Evolutionary conservation across 2,888 invertebrate genomes (phyloP).

Genomic region (Mycalesis mineus): DNA sequence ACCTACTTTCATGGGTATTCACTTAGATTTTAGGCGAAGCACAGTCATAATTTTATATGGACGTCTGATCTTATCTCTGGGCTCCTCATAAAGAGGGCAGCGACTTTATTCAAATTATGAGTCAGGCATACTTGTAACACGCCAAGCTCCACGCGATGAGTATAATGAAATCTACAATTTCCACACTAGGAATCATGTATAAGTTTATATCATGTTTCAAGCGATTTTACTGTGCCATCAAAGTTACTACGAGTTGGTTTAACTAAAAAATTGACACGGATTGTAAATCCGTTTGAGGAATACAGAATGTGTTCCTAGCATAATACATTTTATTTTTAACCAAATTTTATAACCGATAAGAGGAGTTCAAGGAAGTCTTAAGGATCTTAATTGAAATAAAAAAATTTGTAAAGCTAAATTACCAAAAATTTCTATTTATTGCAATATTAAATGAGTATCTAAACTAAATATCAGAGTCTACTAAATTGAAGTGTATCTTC

Average conservation of each 20-base stretch:
- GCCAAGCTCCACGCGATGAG: background rate
- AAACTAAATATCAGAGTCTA: constrained; percentile 40
- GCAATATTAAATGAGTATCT: background rate
- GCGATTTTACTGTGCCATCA: no score
- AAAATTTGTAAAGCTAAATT: background rate
- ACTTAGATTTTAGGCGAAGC: constrained; percentile 28
- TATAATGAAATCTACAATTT: background rate
- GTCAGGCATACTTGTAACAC: background rate
- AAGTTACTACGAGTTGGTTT: no score
- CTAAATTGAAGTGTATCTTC: no score
- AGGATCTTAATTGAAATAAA: background rate
- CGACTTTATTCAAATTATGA: constrained; percentile 36
- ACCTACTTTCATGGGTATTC: constrained; percentile 18
- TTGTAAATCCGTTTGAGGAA: no score
- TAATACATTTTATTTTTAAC: constrained; percentile 25
- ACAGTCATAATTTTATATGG: constrained; percentile 34
- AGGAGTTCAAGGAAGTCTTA: constrained; percentile 2
- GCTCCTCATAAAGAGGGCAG: constrained; percentile 51
- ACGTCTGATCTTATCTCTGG: constrained; percentile 49
- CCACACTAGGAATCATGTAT: no score
- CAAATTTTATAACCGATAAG: constrained; percentile 16
- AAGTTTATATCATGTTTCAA: no score
- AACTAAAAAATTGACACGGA: no score
- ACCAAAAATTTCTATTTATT: background rate
- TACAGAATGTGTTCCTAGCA: background rate